Percentiles rank a stretch among this genome's conserved stretches.
phyloP scores from a whole-genome alignment of 2,888 invertebrate genomes.

The Chaetoderma sp. region DNA sequence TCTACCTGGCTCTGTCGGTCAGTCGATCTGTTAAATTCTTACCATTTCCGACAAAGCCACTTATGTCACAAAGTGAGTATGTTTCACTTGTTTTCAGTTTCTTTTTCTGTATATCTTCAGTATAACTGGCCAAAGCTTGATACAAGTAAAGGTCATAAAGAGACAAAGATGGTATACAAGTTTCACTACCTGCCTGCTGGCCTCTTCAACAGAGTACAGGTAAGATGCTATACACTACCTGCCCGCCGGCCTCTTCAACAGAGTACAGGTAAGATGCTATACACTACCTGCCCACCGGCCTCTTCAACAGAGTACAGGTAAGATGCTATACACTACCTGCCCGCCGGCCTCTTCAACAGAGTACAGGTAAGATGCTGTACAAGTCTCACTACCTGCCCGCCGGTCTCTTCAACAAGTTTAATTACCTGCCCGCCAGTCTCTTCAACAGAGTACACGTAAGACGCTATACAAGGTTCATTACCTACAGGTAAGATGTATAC shows the following conservation, averaged over 20 bases:
- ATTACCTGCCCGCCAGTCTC: constrained; percentile 67
- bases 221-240: constrained; percentile 56
- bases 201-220: constrained; percentile 68
- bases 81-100: background rate
- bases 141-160: constrained; percentile 42
- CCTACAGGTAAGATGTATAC: too few relatives aligned
- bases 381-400: constrained; percentile 67
- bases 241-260: constrained; percentile 68
- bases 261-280: constrained; percentile 60
- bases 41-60: too few relatives aligned
- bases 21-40: too few relatives aligned
- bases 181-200: constrained; percentile 69
- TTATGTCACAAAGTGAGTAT: background rate
- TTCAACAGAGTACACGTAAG: constrained; percentile 68
- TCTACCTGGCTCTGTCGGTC: too few relatives aligned
- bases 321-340: constrained; percentile 65
- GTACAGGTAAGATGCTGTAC: constrained; percentile 67
- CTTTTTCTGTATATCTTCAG: constrained; percentile 39
- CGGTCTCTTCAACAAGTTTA: constrained; percentile 68
- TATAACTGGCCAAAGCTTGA: constrained; percentile 54
- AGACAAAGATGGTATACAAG: constrained; percentile 63
- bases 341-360: constrained; percentile 68
- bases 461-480: too few relatives aligned
- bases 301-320: constrained; percentile 68
- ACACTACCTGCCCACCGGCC: background rate